Conservation (phyloP, 1,140 invertebrate genomes). For the Leptinotarsa lineolata region DNA sequence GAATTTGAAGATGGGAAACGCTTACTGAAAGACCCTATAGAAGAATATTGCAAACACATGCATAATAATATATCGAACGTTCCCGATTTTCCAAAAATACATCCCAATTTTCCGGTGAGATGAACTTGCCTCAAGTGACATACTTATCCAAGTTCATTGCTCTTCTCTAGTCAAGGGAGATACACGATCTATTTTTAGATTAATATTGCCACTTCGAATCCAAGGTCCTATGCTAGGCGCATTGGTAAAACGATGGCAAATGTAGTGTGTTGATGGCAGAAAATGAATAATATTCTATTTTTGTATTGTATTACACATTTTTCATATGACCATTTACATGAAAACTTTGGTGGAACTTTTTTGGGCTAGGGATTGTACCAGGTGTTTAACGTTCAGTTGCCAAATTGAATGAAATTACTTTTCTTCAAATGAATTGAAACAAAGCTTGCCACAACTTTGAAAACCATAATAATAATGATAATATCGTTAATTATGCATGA, state of each 20-base stretch:
- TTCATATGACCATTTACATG: neutral
- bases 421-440: no score
- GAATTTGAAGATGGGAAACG: no score
- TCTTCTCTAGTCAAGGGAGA: neutral
- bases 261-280: neutral
- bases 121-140: conserved; percentile 1
- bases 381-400: no score
- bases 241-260: neutral
- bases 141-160: conserved; percentile 3
- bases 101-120: neutral
- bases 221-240: neutral
- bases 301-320: neutral
- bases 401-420: no score
- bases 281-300: conserved; percentile 1
- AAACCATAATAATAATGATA: no score
- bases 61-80: no score
- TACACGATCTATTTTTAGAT: conserved; percentile 3
- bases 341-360: no score
- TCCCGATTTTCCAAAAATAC: neutral
- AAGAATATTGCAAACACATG: no score
- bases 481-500: no score
- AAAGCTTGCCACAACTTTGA: no score
- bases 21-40: no score
- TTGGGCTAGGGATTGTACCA: no score
- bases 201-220: neutral